A percentile compares a stretch with the other conserved stretches of the same genome.
Conservation (phyloP, 2,113 vertebrate species). For the Nycticebus coucang region DNA sequence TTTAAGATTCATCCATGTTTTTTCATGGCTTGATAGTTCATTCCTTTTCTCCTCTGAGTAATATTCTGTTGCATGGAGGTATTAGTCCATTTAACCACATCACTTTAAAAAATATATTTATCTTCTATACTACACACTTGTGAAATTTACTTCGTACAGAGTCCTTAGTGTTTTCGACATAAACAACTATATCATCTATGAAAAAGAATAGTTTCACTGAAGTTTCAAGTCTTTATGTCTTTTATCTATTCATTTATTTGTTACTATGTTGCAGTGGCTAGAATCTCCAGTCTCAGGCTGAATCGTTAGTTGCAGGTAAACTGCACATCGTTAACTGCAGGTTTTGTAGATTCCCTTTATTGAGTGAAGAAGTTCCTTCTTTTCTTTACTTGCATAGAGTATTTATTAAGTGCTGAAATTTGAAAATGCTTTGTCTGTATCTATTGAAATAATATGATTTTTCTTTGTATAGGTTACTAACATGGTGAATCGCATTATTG, state of each 20-base stretch:
- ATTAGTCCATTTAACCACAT: neutral
- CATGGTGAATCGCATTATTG: neutral
- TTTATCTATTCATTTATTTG: neutral
- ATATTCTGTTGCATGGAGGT: neutral
- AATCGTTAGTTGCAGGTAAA: too few relatives aligned
- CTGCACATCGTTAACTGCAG: neutral
- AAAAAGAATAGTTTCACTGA: neutral
- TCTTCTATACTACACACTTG: neutral
- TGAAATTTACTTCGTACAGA: neutral
- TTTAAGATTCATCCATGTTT: neutral
- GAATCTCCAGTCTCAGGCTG: neutral
- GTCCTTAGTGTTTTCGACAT: neutral
- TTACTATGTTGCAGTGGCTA: neutral
- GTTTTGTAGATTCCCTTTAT: neutral
- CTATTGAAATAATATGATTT: neutral
- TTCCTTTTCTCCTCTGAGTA: neutral
- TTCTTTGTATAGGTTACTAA: neutral
- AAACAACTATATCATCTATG: neutral
- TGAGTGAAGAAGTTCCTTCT: neutral
- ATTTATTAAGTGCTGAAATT: neutral
- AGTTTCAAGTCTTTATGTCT: neutral
- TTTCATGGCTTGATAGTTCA: neutral
- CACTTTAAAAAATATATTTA: neutral
- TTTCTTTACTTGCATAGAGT: neutral
- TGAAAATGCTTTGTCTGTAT: neutral